These are phyloP conservation scores for Drymonia ruficornis DNA, from an alignment of 2,888 invertebrate genomes.

Conservation along the genomic window DNA sequence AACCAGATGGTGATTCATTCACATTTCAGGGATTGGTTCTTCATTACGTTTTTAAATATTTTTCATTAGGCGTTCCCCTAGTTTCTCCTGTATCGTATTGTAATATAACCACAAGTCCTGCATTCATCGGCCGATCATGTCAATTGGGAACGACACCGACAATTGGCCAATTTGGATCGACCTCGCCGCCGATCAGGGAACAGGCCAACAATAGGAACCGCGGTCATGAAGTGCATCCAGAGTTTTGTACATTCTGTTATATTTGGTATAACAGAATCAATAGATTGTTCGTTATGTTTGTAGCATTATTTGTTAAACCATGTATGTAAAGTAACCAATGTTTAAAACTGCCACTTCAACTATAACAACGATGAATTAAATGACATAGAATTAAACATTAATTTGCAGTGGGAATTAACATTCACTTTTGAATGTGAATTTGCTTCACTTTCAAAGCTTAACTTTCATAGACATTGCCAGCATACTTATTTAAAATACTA, in stretches of 20 bases:
- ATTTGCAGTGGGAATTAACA: background rate
- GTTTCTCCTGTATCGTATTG: background rate
- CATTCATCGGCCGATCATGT: slow-evolving; percentile 48
- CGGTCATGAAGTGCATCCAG: slow-evolving; percentile 23
- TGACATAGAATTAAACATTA: background rate
- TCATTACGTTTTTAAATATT: background rate
- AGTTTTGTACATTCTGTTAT: slow-evolving; percentile 4
- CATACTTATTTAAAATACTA: background rate
- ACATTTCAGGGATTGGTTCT: too few species aligned
- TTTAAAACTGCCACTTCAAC: too few species aligned
- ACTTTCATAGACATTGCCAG: background rate
- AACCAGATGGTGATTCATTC: background rate
- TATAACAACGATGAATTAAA: background rate
- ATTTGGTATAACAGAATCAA: too few species aligned
- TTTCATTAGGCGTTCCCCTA: background rate
- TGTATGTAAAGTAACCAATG: too few species aligned
- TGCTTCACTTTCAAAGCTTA: background rate
- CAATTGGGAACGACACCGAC: slow-evolving; percentile 64
- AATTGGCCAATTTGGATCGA: slow-evolving; percentile 65
- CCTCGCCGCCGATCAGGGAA: slow-evolving; percentile 35
- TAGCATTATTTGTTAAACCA: too few species aligned
- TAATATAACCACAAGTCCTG: slow-evolving; percentile 12
- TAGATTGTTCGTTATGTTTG: too few species aligned
- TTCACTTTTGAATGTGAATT: slow-evolving; percentile 4
- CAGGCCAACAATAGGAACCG: slow-evolving; percentile 23